Percentiles rank a stretch among this genome's conserved stretches.
Conservation (phyloP, 1,140 invertebrate species). For the Nasonia longicornis region DNA sequence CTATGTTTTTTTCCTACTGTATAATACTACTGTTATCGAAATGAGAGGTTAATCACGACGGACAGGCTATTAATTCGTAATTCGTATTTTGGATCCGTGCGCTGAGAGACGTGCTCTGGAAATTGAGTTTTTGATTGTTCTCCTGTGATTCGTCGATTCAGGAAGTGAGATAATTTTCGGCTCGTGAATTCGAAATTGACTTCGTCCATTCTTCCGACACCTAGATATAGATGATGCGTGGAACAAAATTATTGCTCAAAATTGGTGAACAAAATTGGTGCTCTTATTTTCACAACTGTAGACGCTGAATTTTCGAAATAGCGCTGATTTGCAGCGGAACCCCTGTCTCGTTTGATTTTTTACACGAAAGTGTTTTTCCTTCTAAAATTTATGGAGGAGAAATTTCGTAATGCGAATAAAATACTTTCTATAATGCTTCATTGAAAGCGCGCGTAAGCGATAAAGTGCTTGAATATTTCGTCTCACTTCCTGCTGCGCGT, state of each 20-base stretch:
- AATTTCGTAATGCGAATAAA: slow-evolving; percentile 40
- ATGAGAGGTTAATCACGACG: no score
- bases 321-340: no score
- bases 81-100: background rate
- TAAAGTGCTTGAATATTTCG: slow-evolving; percentile 36
- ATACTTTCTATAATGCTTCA: slow-evolving; percentile 44
- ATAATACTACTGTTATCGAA: background rate
- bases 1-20: background rate
- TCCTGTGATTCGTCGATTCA: background rate
- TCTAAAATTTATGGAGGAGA: slow-evolving; percentile 31
- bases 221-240: no score
- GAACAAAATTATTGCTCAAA: background rate
- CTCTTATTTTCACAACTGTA: background rate
- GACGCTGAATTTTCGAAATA: no score
- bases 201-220: background rate
- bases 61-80: background rate
- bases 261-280: background rate
- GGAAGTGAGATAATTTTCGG: background rate
- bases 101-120: no score
- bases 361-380: slow-evolving; percentile 23
- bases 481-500: slow-evolving; percentile 25
- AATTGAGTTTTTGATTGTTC: background rate
- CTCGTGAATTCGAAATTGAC: background rate
- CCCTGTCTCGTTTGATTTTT: background rate
- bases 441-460: slow-evolving; percentile 21